Percentiles rank a stretch among this genome's conserved stretches.
Conservation (phyloP, 1,140 invertebrate genomes). For the Triops cancriformis region DNA sequence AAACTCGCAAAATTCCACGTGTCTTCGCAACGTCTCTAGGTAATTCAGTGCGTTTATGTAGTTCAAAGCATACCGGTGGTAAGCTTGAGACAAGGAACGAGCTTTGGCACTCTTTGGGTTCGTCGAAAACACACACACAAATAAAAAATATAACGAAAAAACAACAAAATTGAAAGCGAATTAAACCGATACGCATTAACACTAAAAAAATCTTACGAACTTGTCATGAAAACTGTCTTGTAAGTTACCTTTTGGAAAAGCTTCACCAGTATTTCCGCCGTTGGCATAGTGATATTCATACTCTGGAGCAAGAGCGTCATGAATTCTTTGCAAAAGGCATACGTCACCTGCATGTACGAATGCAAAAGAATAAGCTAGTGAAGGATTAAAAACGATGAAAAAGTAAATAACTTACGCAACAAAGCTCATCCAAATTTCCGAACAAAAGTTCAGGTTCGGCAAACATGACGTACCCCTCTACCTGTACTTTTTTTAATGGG, state of each 20-base stretch:
- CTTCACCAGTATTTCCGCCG: conserved; percentile 49
- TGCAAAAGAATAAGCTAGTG: neutral
- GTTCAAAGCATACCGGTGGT: conserved; percentile 53
- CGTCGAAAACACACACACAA: conserved; percentile 24
- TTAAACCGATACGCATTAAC: too few species aligned
- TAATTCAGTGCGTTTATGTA: conserved; percentile 55
- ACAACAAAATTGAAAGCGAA: conserved; percentile 6
- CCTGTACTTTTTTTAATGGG: conserved; percentile 59
- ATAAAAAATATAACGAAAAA: conserved; percentile 22
- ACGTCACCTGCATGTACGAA: conserved; percentile 46
- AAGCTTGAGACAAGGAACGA: conserved; percentile 45
- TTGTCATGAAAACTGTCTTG: neutral
- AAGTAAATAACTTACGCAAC: conserved; percentile 45
- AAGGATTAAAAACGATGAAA: conserved; percentile 17
- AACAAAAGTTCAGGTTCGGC: conserved; percentile 59
- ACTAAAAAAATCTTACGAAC: neutral
- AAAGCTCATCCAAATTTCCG: conserved; percentile 60
- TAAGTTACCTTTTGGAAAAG: conserved; percentile 49
- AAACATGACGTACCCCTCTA: conserved; percentile 59
- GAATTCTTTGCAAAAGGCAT: conserved; percentile 60
- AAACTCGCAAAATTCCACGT: conserved; percentile 53
- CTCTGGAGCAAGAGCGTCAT: conserved; percentile 45
- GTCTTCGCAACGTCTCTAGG: conserved; percentile 49
- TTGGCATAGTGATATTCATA: conserved; percentile 40
- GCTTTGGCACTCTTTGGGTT: conserved; percentile 39